These are phyloP conservation scores for Limnephilus rhombicus DNA, from an alignment of 2,888 invertebrate genomes.

Conservation along the genomic window DNA sequence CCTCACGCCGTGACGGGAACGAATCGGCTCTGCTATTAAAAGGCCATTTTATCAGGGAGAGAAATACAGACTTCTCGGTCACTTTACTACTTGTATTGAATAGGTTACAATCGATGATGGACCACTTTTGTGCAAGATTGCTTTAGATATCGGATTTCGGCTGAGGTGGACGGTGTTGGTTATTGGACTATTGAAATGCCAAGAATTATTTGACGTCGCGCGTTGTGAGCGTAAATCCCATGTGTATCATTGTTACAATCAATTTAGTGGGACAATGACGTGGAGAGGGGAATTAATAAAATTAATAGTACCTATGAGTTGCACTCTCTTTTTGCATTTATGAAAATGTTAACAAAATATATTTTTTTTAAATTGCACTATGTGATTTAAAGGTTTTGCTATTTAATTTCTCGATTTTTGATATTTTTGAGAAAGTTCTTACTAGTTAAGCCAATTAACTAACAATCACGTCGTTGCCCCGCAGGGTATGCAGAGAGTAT, in stretches of 20 bases:
- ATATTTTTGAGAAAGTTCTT: too few relatives aligned
- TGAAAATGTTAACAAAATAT: too few relatives aligned
- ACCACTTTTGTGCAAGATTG: background rate
- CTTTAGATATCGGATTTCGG: background rate
- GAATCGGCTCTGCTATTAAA: slow-evolving; percentile 41
- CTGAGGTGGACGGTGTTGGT: background rate
- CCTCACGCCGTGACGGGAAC: slow-evolving; percentile 30
- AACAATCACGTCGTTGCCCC: too few relatives aligned
- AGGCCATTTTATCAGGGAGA: slow-evolving; percentile 26
- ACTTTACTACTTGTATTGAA: slow-evolving; percentile 6
- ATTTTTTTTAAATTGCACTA: too few relatives aligned
- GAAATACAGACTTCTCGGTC: background rate
- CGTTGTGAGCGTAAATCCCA: background rate
- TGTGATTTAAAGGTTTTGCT: too few relatives aligned
- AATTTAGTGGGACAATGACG: background rate
- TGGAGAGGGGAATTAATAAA: background rate
- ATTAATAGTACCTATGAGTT: background rate
- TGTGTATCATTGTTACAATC: background rate
- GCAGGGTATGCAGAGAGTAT: too few relatives aligned
- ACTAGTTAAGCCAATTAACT: too few relatives aligned
- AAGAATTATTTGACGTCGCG: background rate
- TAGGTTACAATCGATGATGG: background rate
- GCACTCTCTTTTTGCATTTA: too few relatives aligned
- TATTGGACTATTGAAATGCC: background rate
- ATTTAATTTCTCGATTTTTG: too few relatives aligned